These are phyloP conservation scores for Amniataba percoides DNA, from an alignment of 2,797 vertebrate species.

Conservation along the genomic window DNA sequence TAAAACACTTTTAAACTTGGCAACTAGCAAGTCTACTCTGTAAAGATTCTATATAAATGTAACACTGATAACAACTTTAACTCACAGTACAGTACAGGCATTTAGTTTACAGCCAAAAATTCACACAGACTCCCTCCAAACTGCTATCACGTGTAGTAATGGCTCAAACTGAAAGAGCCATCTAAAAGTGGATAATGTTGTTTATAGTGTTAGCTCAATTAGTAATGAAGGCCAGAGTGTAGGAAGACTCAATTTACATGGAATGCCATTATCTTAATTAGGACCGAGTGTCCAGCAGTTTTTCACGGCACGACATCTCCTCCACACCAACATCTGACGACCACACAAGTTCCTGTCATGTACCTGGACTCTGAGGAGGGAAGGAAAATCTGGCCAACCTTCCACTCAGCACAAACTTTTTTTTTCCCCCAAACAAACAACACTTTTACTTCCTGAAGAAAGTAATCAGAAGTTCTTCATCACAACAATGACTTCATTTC, in stretches of 20 bases:
- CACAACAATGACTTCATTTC: constrained; percentile 27
- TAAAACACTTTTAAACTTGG: neutral
- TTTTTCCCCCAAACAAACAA: neutral
- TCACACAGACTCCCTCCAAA: neutral
- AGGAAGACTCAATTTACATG: constrained; percentile 46
- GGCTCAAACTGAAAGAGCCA: constrained; percentile 5
- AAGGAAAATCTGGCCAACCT: constrained; percentile 22
- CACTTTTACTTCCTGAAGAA: constrained; percentile 14
- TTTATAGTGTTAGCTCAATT: constrained; percentile 36
- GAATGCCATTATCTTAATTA: constrained; percentile 51
- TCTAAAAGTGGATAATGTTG: constrained; percentile 31
- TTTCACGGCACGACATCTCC: constrained; percentile 19
- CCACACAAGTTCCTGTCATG: constrained; percentile 4
- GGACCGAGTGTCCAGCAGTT: constrained; percentile 36
- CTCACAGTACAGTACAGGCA: neutral
- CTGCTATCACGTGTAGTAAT: neutral
- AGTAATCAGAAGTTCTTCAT: neutral
- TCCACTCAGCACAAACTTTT: constrained; percentile 7
- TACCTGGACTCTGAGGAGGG: constrained; percentile 25
- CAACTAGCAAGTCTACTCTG: neutral
- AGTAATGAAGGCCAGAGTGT: constrained; percentile 35
- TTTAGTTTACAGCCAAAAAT: neutral
- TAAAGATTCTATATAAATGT: neutral
- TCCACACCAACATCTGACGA: constrained; percentile 25
- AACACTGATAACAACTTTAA: neutral